Evolutionary conservation across 2,888 invertebrate genomes (phyloP).

Genomic region (Troides helena): DNA sequence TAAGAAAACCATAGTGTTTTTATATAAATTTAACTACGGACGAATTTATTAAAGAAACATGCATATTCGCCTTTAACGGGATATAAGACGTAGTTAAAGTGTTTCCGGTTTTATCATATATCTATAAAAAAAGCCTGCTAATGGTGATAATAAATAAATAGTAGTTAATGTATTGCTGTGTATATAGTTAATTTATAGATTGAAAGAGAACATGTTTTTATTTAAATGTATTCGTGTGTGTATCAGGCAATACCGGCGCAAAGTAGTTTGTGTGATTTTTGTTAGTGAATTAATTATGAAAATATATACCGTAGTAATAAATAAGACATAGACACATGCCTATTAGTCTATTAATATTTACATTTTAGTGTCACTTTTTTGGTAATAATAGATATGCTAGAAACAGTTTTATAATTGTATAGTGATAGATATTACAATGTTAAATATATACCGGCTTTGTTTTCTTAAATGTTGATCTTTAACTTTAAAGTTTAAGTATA

Average conservation of each 20-base stretch:
- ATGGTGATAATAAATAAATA: slow-evolving; percentile 9
- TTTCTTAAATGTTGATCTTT: no score
- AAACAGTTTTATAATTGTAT: no score
- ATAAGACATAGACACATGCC: background rate
- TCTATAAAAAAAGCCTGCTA: background rate
- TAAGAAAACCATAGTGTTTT: slow-evolving; percentile 34
- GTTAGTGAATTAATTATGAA: background rate
- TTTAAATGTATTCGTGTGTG: slow-evolving; percentile 10
- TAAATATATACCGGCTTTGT: no score
- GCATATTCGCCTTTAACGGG: slow-evolving; percentile 12
- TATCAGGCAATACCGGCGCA: background rate
- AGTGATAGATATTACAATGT: no score
- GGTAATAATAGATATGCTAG: no score
- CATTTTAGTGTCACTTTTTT: no score
- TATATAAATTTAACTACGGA: slow-evolving; percentile 33
- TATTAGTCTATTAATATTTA: no score
- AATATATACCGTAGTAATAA: background rate
- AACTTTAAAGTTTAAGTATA: no score
- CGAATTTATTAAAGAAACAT: slow-evolving; percentile 18
- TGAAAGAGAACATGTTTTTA: slow-evolving; percentile 10
- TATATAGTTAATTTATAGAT: slow-evolving; percentile 1
- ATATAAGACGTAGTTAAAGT: background rate
- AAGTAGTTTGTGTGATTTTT: background rate
- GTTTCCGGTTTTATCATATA: slow-evolving; percentile 5
- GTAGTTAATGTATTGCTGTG: background rate